These are phyloP conservation scores for Stichopus chloronotus DNA, from an alignment of 35 echinoderm and acorn worm species.

Conservation along the genomic window DNA sequence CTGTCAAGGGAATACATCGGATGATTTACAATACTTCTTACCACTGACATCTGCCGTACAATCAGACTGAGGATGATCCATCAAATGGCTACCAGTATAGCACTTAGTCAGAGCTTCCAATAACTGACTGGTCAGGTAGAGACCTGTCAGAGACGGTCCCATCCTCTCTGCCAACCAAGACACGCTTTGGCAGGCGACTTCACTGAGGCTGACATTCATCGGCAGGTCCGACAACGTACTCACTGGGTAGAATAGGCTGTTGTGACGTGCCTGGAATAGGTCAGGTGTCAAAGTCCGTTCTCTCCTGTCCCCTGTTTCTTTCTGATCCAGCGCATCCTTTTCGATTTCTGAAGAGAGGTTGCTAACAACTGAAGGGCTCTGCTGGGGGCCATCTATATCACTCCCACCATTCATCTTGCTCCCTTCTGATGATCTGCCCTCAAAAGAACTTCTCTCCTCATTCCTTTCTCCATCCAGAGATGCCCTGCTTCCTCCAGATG, in stretches of 20 bases:
- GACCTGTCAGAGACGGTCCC: constrained; percentile 79
- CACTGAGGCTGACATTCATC: constrained; percentile 68
- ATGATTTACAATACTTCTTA: background rate
- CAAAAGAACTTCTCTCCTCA: too few relatives aligned
- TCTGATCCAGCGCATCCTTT: background rate
- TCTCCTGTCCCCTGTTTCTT: background rate
- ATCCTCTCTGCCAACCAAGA: constrained; percentile 78
- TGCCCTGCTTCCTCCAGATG: background rate
- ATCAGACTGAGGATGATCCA: constrained; percentile 24
- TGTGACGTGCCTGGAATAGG: background rate
- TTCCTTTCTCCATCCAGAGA: background rate
- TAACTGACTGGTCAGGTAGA: constrained; percentile 62
- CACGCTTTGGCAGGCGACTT: constrained; percentile 77
- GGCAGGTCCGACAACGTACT: constrained; percentile 32
- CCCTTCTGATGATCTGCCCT: background rate
- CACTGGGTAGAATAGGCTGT: constrained; percentile 49
- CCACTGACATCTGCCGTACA: background rate
- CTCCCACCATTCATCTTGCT: background rate
- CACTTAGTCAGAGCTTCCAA: constrained; percentile 66
- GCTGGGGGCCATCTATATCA: background rate
- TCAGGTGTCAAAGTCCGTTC: constrained; percentile 16
- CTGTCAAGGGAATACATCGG: too few relatives aligned
- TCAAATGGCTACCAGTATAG: constrained; percentile 8
- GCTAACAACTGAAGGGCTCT: background rate
- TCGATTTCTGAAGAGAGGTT: background rate